Evolutionary conservation across 2,888 invertebrate genomes (phyloP).

Genomic region (Marasmarcha lunaedactyla): DNA sequence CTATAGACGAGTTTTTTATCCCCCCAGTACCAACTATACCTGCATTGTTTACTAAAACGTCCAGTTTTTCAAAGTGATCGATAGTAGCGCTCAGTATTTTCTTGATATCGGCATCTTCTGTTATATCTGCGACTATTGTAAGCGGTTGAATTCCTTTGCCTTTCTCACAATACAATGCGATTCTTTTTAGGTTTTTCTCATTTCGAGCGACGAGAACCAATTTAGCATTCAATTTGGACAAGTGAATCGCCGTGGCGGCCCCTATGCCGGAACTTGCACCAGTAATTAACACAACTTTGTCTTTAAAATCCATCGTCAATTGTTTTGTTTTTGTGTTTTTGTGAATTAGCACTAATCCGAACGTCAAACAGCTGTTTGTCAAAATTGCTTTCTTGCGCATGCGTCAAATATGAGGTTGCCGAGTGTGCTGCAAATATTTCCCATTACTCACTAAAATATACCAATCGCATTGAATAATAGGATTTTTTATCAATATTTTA

Average conservation of each 20-base stretch:
- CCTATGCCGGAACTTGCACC: conserved; percentile 85
- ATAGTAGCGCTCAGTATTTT: conserved; percentile 77
- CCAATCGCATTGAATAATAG: no score
- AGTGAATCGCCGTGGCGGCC: conserved; percentile 75
- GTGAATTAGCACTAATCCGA: no score
- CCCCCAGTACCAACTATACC: conserved; percentile 82
- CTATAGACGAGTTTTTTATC: conserved; percentile 83
- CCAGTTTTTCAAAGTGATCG: conserved; percentile 76
- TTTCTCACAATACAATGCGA: conserved; percentile 61
- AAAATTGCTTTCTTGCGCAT: background rate
- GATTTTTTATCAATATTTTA: no score
- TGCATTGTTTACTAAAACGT: conserved; percentile 88
- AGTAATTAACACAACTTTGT: conserved; percentile 74
- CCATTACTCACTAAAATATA: no score
- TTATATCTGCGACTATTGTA: conserved; percentile 73
- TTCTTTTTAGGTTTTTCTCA: conserved; percentile 39
- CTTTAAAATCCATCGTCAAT: conserved; percentile 64
- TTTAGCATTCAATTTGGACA: conserved; percentile 74
- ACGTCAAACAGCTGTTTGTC: background rate
- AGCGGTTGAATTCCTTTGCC: conserved; percentile 69
- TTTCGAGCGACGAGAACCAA: conserved; percentile 72
- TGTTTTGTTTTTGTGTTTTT: background rate
- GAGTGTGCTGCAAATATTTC: no score
- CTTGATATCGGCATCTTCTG: conserved; percentile 75
- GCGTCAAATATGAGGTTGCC: no score